Evolutionary conservation across 2,888 invertebrate species (phyloP), one percentile per base, ranked within the genome.

Genomic region (Seladonia tumulorum): DNA sequence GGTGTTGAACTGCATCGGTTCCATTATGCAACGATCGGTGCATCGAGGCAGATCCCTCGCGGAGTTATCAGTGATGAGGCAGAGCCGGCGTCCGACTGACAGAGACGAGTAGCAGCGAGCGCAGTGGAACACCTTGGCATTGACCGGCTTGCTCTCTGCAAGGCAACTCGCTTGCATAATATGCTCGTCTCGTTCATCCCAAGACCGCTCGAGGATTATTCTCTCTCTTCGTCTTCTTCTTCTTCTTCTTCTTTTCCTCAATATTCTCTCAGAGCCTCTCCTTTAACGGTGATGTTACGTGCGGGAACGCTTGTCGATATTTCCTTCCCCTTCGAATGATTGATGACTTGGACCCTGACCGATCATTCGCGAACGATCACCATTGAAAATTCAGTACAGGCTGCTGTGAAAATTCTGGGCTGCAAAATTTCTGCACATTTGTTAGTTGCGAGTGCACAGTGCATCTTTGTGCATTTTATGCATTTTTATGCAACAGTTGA

Each of bases 161-260:
- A 92, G 93, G 93, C 87, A 90, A 91, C 90, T 91, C 90, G 92
- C 93, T 94, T 94, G 93, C 94, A 93, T 93, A 94, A 93, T 93
- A 91, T 88, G 93, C 93, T 94, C 94, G 94, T 94, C 94, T 93
- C 93, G 94, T 94, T 94, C 94, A 93, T 94, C 94, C 92, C 91
- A 91, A 90, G 89, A 84, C 85, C 73, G 60, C 60, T 85, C 76
- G 22, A 53, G 53, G 81, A 82, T 92, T 90, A 89, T 90, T 78
- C 87, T 80, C 77, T 35, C 35, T 35, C 35, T 35, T 35, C 35
- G 2, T 35, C 35, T 35, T 4, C 87, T 60, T 78, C 53, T 22
- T 53, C 53, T 22, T n/a, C 53, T 53, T 53, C 3, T 53, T 22
- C 8, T 57, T 0, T 10, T 57, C 73, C 70, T 18, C 25, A 45